These are phyloP conservation scores for Phocoena sinus DNA, from an alignment of 2,113 vertebrate genomes.

Conservation along the genomic window DNA sequence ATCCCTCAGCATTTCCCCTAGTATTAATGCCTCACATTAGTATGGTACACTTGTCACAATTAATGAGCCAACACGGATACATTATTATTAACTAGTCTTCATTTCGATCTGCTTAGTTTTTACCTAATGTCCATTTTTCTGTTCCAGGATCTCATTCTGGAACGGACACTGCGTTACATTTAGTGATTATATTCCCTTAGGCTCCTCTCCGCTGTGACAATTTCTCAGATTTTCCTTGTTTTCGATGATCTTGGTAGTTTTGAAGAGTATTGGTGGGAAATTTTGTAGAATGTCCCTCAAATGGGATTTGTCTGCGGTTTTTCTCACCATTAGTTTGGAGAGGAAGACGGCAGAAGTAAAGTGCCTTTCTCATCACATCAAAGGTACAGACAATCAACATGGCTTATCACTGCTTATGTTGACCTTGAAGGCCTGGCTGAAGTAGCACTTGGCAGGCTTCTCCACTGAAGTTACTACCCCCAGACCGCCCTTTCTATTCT, in stretches of 20 bases:
- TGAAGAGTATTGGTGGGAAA: not conserved
- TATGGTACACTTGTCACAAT: not conserved
- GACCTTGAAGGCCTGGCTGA: not conserved
- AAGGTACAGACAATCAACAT: not conserved
- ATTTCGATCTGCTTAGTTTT: not conserved
- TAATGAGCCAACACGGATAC: not conserved
- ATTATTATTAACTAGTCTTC: not conserved
- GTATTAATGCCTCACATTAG: not conserved
- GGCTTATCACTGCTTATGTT: not conserved
- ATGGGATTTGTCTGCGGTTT: not conserved
- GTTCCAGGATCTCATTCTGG: not conserved
- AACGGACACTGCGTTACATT: not conserved
- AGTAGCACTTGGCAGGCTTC: not conserved
- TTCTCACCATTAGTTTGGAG: not conserved
- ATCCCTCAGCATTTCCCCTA: not conserved
- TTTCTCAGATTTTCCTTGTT: not conserved
- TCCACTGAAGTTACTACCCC: not conserved
- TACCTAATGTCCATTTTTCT: not conserved
- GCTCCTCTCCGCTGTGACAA: not conserved
- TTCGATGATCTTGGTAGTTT: not conserved
- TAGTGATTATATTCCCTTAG: not conserved
- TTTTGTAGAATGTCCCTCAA: not conserved
- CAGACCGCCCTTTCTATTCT: not conserved
- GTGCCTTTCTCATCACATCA: not conserved
- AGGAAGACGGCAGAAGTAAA: not conserved